phyloP scores from a whole-genome alignment of 2,888 invertebrate genomes.

The Aelia acuminata region DNA sequence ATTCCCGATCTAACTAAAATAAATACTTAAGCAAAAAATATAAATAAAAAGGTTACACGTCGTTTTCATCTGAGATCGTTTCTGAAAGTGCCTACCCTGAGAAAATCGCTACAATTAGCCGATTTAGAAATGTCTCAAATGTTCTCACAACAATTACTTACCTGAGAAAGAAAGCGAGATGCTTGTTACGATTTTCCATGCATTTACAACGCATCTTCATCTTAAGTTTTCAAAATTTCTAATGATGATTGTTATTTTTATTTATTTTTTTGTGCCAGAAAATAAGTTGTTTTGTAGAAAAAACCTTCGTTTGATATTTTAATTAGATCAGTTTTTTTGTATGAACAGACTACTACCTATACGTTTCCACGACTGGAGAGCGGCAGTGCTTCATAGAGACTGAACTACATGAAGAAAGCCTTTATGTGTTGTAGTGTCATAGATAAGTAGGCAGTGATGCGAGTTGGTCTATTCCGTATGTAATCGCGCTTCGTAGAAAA shows the following conservation, averaged over 20 bases:
- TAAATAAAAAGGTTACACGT: too few species aligned
- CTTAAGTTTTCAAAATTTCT: neutral
- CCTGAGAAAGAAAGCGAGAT: neutral
- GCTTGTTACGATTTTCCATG: neutral
- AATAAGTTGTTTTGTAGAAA: neutral
- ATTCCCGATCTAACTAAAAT: too few species aligned
- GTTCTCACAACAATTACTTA: neutral
- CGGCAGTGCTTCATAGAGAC: too few species aligned
- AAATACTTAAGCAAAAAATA: too few species aligned
- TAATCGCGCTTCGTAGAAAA: too few species aligned
- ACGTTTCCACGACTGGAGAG: too few species aligned
- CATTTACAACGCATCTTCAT: neutral
- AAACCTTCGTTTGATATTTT: neutral
- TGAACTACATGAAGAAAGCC: too few species aligned
- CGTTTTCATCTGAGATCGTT: neutral
- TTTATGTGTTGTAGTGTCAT: too few species aligned
- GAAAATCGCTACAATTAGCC: neutral
- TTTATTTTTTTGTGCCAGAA: neutral
- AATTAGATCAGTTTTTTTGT: too few species aligned
- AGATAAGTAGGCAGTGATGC: too few species aligned
- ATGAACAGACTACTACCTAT: too few species aligned
- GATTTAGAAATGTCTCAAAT: neutral
- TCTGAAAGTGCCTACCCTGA: neutral
- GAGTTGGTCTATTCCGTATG: too few species aligned
- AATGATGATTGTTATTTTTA: neutral